Evolutionary conservation across 2,888 invertebrate species (phyloP).

Genomic region (Linnaemya tessellans): DNA sequence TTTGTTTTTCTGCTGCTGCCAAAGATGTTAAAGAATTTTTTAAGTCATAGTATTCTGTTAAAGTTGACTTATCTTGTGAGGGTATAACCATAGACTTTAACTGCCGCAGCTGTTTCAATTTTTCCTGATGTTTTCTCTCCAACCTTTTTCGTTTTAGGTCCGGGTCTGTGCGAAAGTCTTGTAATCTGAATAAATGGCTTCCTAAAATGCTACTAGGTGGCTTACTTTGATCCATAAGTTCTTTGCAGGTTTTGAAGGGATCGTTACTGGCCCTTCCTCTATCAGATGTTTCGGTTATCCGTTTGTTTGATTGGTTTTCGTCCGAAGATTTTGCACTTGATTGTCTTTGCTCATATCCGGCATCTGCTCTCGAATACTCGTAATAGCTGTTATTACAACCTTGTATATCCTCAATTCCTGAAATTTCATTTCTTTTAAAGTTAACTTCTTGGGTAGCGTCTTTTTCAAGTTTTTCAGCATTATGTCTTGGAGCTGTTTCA

Average conservation of each 20-base stretch:
- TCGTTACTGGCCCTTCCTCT: not conserved
- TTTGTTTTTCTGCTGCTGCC: not conserved
- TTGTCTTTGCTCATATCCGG: not conserved
- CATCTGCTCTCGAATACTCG: conserved; percentile 4
- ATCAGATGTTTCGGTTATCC: too few species aligned
- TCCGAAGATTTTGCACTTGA: not conserved
- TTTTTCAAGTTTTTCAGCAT: not conserved
- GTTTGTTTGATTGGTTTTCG: not conserved
- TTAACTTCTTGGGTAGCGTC: not conserved
- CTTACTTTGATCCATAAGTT: conserved; percentile 49
- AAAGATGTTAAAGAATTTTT: not conserved
- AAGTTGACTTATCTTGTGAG: not conserved
- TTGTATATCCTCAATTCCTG: not conserved
- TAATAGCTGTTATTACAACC: not conserved
- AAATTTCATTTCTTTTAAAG: not conserved
- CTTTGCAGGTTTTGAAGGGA: conserved; percentile 31
- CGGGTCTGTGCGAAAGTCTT: conserved; percentile 62
- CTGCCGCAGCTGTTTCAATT: conserved; percentile 7
- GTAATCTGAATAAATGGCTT: conserved; percentile 52
- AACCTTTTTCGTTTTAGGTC: conserved; percentile 44
- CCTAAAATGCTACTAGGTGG: conserved; percentile 46
- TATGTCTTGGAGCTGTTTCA: not conserved
- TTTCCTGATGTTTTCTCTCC: conserved; percentile 47
- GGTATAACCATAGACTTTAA: not conserved
- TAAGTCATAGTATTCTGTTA: not conserved